Evolutionary conservation across 2,113 vertebrate genomes (phyloP).

Genomic region (Acrocephalus arundinaceus): DNA sequence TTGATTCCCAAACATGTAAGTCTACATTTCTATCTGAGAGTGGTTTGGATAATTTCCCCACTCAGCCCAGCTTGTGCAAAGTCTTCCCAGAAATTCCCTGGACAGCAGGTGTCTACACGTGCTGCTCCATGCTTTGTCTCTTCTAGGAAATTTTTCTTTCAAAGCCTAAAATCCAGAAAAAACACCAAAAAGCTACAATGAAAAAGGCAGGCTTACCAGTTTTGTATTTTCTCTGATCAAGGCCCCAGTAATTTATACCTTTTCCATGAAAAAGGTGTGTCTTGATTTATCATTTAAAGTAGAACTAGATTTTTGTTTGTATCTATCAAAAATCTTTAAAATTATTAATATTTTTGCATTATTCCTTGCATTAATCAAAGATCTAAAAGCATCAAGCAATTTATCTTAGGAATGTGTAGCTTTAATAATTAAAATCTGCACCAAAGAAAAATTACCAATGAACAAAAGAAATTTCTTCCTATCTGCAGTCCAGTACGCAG

Average conservation of each 20-base stretch:
- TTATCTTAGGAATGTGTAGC: neutral
- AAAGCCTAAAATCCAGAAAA: neutral
- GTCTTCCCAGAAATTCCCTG: neutral
- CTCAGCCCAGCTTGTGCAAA: neutral
- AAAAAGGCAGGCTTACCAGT: neutral
- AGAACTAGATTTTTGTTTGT: neutral
- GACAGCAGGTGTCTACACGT: neutral
- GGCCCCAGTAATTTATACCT: neutral
- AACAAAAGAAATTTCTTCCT: neutral
- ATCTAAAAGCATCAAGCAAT: neutral
- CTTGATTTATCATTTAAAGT: neutral
- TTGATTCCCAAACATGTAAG: neutral
- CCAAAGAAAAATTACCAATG: neutral
- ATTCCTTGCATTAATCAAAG: neutral
- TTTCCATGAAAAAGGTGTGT: neutral
- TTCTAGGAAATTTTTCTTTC: neutral
- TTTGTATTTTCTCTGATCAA: neutral
- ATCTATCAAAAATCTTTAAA: neutral
- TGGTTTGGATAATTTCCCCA: neutral
- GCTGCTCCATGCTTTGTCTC: neutral
- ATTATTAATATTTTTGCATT: neutral
- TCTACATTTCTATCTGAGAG: accelerated
- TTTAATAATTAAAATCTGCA: neutral
- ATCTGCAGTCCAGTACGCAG: neutral
- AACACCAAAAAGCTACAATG: accelerated